Evolutionary conservation across 64 coral and sea anemone species (phyloP).

Genomic region (Montipora sp.): DNA sequence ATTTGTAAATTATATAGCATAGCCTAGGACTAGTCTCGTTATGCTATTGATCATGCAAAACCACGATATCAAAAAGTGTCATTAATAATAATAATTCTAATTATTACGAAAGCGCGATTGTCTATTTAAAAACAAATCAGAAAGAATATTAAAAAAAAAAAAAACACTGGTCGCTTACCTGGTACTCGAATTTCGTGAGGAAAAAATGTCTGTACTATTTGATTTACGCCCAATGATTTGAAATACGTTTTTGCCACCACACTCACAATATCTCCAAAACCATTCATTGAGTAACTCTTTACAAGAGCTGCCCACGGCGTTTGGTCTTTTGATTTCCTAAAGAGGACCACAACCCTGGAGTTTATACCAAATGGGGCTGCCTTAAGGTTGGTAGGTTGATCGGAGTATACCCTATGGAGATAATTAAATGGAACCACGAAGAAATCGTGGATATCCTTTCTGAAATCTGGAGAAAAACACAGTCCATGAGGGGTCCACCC

Average conservation of each 20-base stretch:
- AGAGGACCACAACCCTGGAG: neutral
- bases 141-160: neutral
- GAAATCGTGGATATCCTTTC: neutral
- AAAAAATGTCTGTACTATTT: neutral
- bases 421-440: neutral
- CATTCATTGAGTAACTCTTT: neutral
- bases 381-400: neutral
- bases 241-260: neutral
- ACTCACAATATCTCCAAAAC: neutral
- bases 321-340: neutral
- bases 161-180: neutral
- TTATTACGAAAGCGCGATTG: no score
- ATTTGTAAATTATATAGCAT: no score
- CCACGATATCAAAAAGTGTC: no score
- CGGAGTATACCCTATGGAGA: neutral
- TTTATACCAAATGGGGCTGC: neutral
- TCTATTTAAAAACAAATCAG: neutral
- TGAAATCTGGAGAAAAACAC: neutral
- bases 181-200: neutral
- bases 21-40: no score
- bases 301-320: neutral
- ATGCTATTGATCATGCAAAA: no score
- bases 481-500: slow-evolving; percentile 22
- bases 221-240: neutral
- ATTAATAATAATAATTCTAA: no score